Conservation (phyloP, 2,113 vertebrate species). For the Siniperca chuatsi region DNA sequence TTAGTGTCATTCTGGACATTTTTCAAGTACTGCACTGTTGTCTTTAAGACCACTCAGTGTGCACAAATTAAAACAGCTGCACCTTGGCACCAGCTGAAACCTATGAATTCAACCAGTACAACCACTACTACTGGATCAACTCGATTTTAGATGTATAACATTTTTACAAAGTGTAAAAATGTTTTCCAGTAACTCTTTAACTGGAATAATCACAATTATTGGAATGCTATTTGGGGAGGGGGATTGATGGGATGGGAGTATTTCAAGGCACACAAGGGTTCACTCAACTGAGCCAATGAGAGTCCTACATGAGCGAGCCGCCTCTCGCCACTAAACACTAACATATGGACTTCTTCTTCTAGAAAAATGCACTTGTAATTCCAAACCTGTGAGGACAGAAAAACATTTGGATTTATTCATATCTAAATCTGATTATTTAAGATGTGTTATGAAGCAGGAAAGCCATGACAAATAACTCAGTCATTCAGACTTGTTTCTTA, state of each 20-base stretch:
- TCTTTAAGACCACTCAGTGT: background rate
- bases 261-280: slow-evolving; percentile 31
- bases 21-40: background rate
- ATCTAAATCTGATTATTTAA: background rate
- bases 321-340: slow-evolving; percentile 78
- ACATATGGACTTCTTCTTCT: slow-evolving; percentile 68
- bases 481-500: background rate
- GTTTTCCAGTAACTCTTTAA: background rate
- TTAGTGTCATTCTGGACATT: background rate
- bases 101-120: background rate
- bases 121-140: background rate
- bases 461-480: background rate
- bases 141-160: background rate
- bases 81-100: background rate
- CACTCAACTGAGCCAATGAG: slow-evolving; percentile 73
- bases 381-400: slow-evolving; percentile 16
- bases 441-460: background rate
- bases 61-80: background rate
- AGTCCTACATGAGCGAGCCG: slow-evolving; percentile 68
- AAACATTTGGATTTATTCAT: background rate
- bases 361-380: slow-evolving; percentile 34
- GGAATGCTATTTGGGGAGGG: background rate
- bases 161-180: background rate
- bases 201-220: background rate
- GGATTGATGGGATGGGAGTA: slow-evolving; percentile 11